Percentiles rank a stretch among this genome's conserved stretches.
phyloP scores from a whole-genome alignment of 2,888 invertebrate species.

The Andricus curvator region DNA sequence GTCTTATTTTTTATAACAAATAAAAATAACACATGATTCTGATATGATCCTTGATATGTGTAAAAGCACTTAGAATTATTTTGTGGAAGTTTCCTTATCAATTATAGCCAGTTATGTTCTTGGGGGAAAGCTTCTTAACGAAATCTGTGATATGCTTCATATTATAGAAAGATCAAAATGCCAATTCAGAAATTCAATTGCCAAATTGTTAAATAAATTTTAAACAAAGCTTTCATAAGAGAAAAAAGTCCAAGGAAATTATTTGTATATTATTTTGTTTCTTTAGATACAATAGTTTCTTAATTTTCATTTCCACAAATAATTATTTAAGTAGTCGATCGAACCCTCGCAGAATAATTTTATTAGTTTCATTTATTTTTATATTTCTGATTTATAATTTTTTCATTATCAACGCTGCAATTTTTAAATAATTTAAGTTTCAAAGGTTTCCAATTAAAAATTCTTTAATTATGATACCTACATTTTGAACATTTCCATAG shows the following conservation, averaged over 20 bases:
- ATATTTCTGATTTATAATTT: too few relatives aligned
- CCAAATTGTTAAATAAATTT: neutral
- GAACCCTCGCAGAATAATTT: neutral
- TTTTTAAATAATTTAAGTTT: too few relatives aligned
- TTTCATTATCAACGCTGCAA: too few relatives aligned
- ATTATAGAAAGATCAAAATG: neutral
- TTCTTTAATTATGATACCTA: too few relatives aligned
- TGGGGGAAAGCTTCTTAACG: neutral
- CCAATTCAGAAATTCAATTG: slow-evolving; percentile 18
- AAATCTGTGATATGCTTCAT: slow-evolving; percentile 21
- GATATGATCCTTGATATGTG: slow-evolving; percentile 25
- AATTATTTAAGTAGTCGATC: neutral
- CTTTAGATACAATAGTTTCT: too few relatives aligned
- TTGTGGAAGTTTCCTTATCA: slow-evolving; percentile 31
- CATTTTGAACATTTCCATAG: too few relatives aligned
- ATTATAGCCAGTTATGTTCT: slow-evolving; percentile 5
- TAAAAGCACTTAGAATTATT: slow-evolving; percentile 23
- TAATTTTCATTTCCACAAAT: neutral
- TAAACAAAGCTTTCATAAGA: too few relatives aligned
- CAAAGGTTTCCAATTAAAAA: too few relatives aligned
- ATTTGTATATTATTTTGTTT: too few relatives aligned
- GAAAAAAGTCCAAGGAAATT: too few relatives aligned
- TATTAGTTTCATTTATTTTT: too few relatives aligned
- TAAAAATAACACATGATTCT: slow-evolving; percentile 2
- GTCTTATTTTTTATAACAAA: neutral